Evolutionary conservation across 2,797 vertebrate species (phyloP).

Genomic region (Phalloptychus januarius): DNA sequence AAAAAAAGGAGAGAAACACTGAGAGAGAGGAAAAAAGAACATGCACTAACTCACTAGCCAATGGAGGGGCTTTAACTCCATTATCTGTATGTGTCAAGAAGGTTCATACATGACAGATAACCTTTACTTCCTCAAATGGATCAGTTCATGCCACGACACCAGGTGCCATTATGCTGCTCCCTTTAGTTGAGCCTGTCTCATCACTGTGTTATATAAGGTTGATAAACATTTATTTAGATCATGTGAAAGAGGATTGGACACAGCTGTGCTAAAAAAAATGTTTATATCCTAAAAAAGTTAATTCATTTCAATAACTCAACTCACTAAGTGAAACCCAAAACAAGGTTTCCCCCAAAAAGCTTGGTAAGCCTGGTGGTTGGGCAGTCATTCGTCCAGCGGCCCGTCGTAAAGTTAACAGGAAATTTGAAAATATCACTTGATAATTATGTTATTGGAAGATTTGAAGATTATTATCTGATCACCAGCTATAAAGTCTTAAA

Average conservation of each 20-base stretch:
- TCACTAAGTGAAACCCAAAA: not conserved
- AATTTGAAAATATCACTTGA: no score
- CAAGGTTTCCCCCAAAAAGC: no score
- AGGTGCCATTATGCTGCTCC: not conserved
- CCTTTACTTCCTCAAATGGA: conserved; percentile 25
- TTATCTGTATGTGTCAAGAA: conserved; percentile 41
- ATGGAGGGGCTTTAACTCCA: conserved; percentile 32
- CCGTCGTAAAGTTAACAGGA: no score
- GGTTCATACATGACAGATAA: conserved; percentile 41
- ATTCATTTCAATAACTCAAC: not conserved
- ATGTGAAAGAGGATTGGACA: conserved; percentile 2
- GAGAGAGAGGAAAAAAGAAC: not conserved
- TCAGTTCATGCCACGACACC: conserved; percentile 16
- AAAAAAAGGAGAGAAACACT: conserved; percentile 17
- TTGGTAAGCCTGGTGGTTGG: no score
- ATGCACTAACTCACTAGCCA: conserved; percentile 26
- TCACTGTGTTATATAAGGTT: conserved; percentile 11
- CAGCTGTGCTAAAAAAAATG: not conserved
- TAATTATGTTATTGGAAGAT: no score
- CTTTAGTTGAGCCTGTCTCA: conserved; percentile 11
- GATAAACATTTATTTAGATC: conserved; percentile 9
- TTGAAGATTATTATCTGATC: no score
- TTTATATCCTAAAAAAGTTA: not conserved
- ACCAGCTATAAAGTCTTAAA: no score
- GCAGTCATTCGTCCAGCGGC: no score